Conservation (phyloP, 1,140 invertebrate genomes). For the Protaetia brevitarsis region DNA sequence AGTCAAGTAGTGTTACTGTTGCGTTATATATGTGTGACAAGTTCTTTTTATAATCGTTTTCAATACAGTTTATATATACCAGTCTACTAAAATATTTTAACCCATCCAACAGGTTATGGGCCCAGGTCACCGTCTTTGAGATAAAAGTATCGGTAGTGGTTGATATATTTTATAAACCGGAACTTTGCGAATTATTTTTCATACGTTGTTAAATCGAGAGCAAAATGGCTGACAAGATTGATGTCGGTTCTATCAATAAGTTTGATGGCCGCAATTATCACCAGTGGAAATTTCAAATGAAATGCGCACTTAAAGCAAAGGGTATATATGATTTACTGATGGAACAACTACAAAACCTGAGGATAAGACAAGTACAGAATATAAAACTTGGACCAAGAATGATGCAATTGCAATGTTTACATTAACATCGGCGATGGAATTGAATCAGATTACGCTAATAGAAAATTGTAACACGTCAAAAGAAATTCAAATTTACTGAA, state of each 20-base stretch:
- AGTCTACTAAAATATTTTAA: too few species aligned
- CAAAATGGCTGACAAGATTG: neutral
- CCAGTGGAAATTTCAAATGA: slow-evolving; percentile 45
- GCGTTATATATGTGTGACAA: too few species aligned
- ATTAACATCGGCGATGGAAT: slow-evolving; percentile 43
- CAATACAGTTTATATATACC: too few species aligned
- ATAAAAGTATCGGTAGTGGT: neutral
- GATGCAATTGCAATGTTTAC: slow-evolving; percentile 43
- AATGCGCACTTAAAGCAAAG: slow-evolving; percentile 42
- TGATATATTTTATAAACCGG: neutral
- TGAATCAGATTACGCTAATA: slow-evolving; percentile 41
- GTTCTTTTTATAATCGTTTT: too few species aligned
- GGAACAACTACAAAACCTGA: slow-evolving; percentile 26
- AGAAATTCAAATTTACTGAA: neutral
- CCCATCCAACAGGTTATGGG: neutral
- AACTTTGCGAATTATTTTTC: neutral
- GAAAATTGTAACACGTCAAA: slow-evolving; percentile 43
- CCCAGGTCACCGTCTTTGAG: neutral
- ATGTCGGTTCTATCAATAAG: slow-evolving; percentile 28
- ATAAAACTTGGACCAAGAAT: slow-evolving; percentile 36
- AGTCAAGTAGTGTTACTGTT: too few species aligned
- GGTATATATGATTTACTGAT: slow-evolving; percentile 31
- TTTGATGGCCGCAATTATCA: slow-evolving; percentile 42
- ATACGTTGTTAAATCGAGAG: neutral
- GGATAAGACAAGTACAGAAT: slow-evolving; percentile 11